Evolutionary conservation across 2,797 vertebrate genomes (phyloP).

Genomic region (Hydrocynus forskahlii): DNA sequence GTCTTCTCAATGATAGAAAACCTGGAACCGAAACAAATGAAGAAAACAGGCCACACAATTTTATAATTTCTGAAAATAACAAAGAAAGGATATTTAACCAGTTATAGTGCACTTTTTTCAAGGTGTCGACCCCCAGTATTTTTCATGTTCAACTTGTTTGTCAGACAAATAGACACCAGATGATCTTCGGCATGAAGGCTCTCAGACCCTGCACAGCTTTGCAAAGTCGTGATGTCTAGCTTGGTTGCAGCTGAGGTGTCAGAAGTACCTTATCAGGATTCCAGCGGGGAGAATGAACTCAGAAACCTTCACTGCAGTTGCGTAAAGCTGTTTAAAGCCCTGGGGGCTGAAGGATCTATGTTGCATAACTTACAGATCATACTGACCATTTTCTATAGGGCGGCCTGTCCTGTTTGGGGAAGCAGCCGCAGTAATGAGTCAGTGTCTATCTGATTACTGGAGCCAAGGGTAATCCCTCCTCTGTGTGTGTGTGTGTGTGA

Average conservation of each 20-base stretch:
- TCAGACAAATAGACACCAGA: background rate
- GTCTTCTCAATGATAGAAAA: no score
- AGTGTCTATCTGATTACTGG: background rate
- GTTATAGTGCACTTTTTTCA: no score
- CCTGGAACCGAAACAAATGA: no score
- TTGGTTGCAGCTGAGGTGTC: background rate
- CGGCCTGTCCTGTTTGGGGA: background rate
- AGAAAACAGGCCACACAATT: no score
- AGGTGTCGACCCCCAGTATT: no score
- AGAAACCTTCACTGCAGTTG: background rate
- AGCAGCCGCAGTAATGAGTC: constrained; percentile 34
- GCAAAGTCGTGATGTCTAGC: background rate
- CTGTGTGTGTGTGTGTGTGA: constrained; percentile 28
- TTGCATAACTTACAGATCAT: background rate
- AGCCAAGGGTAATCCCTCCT: constrained; percentile 22
- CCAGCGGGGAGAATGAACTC: background rate
- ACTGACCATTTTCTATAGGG: background rate
- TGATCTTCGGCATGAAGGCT: background rate
- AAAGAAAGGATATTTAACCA: no score
- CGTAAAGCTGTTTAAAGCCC: background rate
- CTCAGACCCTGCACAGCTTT: background rate
- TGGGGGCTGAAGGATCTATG: background rate
- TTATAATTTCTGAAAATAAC: no score
- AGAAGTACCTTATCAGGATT: background rate
- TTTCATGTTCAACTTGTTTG: no score